These are phyloP conservation scores for Zaprionus ornatus DNA, from an alignment of 1,140 invertebrate species.

Conservation along the genomic window DNA sequence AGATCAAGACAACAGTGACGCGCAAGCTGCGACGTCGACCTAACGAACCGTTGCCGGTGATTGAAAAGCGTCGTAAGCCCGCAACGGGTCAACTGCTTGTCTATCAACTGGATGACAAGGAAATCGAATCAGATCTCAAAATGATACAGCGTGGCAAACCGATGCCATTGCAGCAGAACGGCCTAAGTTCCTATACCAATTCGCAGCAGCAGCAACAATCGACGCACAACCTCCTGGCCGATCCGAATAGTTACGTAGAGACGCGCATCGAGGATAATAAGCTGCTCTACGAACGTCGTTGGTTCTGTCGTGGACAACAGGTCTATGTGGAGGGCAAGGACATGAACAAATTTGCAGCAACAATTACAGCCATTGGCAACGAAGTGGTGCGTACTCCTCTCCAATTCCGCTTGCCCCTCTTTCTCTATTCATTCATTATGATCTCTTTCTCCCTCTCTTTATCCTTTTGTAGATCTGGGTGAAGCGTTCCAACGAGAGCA, in stretches of 20 bases:
- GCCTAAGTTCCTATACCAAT: slow-evolving; percentile 56
- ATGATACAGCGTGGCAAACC: slow-evolving; percentile 90
- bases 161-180: slow-evolving; percentile 78
- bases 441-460: not conserved
- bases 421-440: not conserved
- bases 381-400: slow-evolving; percentile 90
- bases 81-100: slow-evolving; percentile 91
- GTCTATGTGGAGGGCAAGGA: slow-evolving; percentile 96
- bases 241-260: slow-evolving; percentile 86
- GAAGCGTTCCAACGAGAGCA: slow-evolving; percentile 92
- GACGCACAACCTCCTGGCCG: slow-evolving; percentile 55
- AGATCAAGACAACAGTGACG: slow-evolving; percentile 90
- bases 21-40: slow-evolving; percentile 95
- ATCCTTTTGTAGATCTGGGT: slow-evolving; percentile 93
- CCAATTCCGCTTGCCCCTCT: too few relatives aligned
- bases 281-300: slow-evolving; percentile 95
- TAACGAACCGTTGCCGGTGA: slow-evolving; percentile 95
- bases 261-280: slow-evolving; percentile 97
- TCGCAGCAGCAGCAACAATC: slow-evolving; percentile 48
- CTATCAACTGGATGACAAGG: slow-evolving; percentile 94
- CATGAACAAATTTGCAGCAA: slow-evolving; percentile 91
- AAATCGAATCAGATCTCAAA: slow-evolving; percentile 94
- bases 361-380: slow-evolving; percentile 94
- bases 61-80: slow-evolving; percentile 92
- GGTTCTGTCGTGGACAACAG: slow-evolving; percentile 97